A percentile compares a stretch with the other conserved stretches of the same genome.
Conservation (phyloP, 2,888 invertebrate genomes). For the Aleiodes testaceus region DNA sequence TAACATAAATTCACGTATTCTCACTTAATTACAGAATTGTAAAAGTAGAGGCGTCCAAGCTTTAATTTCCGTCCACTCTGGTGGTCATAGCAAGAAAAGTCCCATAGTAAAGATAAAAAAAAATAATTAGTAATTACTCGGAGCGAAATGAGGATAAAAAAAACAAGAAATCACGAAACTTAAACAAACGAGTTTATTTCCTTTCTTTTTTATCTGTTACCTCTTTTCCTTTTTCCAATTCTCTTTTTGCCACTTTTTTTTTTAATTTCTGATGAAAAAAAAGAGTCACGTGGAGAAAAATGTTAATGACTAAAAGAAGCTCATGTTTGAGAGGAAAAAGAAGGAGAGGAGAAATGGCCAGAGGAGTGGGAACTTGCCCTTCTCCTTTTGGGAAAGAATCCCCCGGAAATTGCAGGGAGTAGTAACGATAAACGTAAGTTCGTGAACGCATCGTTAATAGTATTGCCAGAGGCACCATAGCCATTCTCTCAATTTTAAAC, state of each 20-base stretch:
- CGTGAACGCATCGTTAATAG: conserved; percentile 65
- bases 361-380: not conserved
- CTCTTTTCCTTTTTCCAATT: conserved; percentile 10
- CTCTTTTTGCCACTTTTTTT: not conserved
- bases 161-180: conserved; percentile 40
- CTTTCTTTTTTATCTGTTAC: conserved; percentile 18
- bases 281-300: conserved; percentile 18
- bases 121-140: conserved; percentile 3
- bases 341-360: not conserved
- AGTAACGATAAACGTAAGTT: conserved; percentile 67
- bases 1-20: too few relatives aligned
- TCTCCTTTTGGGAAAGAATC: conserved; percentile 19
- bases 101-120: not conserved
- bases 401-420: conserved; percentile 57
- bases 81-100: too few relatives aligned
- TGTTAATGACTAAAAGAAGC: conserved; percentile 20
- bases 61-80: not conserved
- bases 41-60: not conserved
- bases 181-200: conserved; percentile 11
- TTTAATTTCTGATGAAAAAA: conserved; percentile 8
- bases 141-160: conserved; percentile 35
- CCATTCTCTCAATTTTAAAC: conserved; percentile 31
- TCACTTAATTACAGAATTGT: too few relatives aligned
- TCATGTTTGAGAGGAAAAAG: not conserved
- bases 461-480: conserved; percentile 60